Evolutionary conservation across 1,140 invertebrate species (phyloP), one percentile per base, ranked within the genome.

Genomic region (Dufourea novaeangliae): DNA sequence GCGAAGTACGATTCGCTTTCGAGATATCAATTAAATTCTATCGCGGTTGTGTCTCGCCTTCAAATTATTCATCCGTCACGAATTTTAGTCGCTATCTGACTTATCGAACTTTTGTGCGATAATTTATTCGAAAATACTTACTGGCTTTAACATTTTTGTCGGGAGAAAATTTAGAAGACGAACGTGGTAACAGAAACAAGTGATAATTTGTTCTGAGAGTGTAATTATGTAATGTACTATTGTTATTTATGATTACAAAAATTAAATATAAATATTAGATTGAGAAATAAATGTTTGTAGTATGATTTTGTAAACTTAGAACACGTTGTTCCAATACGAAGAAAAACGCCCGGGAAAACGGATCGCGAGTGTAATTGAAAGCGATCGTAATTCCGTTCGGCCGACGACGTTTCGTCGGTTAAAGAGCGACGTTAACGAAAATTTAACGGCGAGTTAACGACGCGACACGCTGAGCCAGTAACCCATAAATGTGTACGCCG

Each of bases 381-480:
- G 6, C 22, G 50, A 46, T 37, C 39, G 37, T 59, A 54, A 68
- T 57, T 59, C 10, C 27, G 27, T 59, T 20, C 22, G n/a, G 22
- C 20, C 34, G 29, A 22, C 32, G 27, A 56, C n/a, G 61, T 29
- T 14, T 7, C n/a, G 34, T n/a, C 50, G 62, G 44, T 50, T 50
- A 66, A 71, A 79, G 29, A 46, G 17, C 56, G 73, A 57, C 54
- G 75, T 84, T 83, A 83, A 82, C 84, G 84, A 89, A 87, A 86
- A 77, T 86, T 87, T 82, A 86, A 88, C 57, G 80, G 81, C 63
- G 77, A 79, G 80, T 87, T 89, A 88, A 89, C 86, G 86, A 87
- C 78, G 79, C 79, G 84, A 85, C 87, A 89, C 78, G 88, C 87
- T 89, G 88, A 77, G 87, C 87, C 71, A 72, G 75, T 89, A 88